Evolutionary conservation across 2,888 invertebrate species (phyloP), one percentile per base, ranked within the genome.

Genomic region (Orchesellides sinensis): DNA sequence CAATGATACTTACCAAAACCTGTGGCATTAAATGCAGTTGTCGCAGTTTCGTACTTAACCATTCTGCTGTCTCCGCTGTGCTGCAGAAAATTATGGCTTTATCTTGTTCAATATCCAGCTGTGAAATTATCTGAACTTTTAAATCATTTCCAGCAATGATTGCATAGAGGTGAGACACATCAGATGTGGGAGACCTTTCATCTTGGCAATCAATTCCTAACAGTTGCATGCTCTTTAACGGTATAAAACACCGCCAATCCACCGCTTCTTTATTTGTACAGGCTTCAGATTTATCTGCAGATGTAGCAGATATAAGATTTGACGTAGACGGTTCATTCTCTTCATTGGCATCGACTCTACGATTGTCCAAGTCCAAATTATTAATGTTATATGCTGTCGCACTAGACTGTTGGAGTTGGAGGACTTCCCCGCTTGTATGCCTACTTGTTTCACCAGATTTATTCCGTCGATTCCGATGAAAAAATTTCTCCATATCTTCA

Each of bases 61-160:
- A 81, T 72, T 86, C 86, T 6, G 84, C 79, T 35, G 72, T 84
- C 35, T 78, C 78, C 10, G 27, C 21, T 0, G 17, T 79, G 32
- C 83, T 80, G 40, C 85, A 85, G 59, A 86, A 86, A 65, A 86
- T 85, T 3, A 86, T 83, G 1, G 84, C 63, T 40, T 83, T 84
- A 23, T 83, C 82, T 27, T 66, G 56, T 56, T 85, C 86, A 32
- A 86, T 70, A 21, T 84, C 72, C n/a, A 86, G 52, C n/a, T 65
- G 52, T 0, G 83, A 45, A 2, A 86, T 35, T 2, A 78, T 70
- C 14, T 83, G 74, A 0, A 83, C 75, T 49, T 83, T 85, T 8
- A n/a, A 45, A 3, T 78, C 69, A 19, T 81, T 69, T 17, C 83
- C 86, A 32, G 70, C 68, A 10, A 86, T 45, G 8, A 68, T 61